Evolutionary conservation across 92 coral and sea anemone species (phyloP).

Genomic region (Virgularia gustaviana): DNA sequence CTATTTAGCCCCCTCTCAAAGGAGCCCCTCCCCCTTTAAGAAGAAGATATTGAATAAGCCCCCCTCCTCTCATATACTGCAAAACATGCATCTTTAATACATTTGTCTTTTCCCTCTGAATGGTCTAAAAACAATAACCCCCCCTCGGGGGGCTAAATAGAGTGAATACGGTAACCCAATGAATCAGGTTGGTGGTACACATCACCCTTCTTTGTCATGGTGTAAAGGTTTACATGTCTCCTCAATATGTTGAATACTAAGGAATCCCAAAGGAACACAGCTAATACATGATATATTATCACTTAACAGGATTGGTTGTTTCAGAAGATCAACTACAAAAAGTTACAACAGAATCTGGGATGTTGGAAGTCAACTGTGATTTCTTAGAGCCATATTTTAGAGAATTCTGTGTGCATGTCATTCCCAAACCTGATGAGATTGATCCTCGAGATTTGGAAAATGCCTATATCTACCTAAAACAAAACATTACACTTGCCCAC

Average conservation of each 20-base stretch:
- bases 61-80: too few species aligned
- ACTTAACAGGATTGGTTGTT: not conserved
- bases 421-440: constrained; percentile 9
- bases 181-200: not conserved
- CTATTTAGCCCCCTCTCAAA: not conserved
- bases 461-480: constrained; percentile 21
- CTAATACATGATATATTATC: too few species aligned
- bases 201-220: not conserved
- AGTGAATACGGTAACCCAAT: too few species aligned
- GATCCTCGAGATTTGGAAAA: constrained; percentile 18
- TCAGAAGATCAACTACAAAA: constrained; percentile 5
- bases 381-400: constrained; percentile 7
- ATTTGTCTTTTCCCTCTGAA: too few species aligned
- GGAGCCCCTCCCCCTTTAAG: too few species aligned
- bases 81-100: too few species aligned
- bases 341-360: not conserved
- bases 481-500: constrained; percentile 11
- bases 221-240: not conserved
- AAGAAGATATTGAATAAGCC: too few species aligned
- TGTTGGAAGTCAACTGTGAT: not conserved
- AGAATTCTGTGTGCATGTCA: constrained; percentile 8
- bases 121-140: too few species aligned
- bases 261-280: not conserved
- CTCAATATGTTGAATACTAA: not conserved
- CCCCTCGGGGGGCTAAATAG: too few species aligned